Evolutionary conservation across 2,113 vertebrate species (phyloP).

Genomic region (Periophthalmus modestus): DNA sequence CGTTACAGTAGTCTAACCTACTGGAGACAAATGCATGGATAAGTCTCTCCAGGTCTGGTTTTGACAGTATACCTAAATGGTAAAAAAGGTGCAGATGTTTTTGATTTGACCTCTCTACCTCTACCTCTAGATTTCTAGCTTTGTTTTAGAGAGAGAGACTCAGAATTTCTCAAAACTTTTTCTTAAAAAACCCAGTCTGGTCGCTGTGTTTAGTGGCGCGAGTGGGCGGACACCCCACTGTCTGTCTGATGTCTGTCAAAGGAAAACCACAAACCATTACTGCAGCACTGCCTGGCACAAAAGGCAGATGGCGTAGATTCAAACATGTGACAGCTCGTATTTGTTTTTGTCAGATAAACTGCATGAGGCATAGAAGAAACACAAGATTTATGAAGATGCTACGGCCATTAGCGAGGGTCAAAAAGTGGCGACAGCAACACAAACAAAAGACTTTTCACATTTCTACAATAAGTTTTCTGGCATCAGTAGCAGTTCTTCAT

Average conservation of each 20-base stretch:
- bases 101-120: too few relatives aligned
- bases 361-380: slow-evolving; percentile 9
- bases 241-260: slow-evolving; percentile 32
- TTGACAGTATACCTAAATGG: too few relatives aligned
- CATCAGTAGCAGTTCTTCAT: not conserved
- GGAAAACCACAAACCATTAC: slow-evolving; percentile 25
- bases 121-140: too few relatives aligned
- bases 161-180: too few relatives aligned
- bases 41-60: too few relatives aligned
- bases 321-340: slow-evolving; percentile 19
- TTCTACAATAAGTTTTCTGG: not conserved
- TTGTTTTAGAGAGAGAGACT: too few relatives aligned
- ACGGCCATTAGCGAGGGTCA: slow-evolving; percentile 3
- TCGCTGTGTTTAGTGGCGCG: slow-evolving; percentile 17
- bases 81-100: too few relatives aligned
- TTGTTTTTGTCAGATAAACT: slow-evolving; percentile 28
- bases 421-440: not conserved
- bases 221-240: slow-evolving; percentile 33
- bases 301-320: slow-evolving; percentile 25
- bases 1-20: too few relatives aligned
- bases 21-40: too few relatives aligned
- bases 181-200: slow-evolving; percentile 22
- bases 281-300: slow-evolving; percentile 16
- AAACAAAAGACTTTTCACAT: not conserved
- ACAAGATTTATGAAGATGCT: slow-evolving; percentile 13